Evolutionary conservation across 2,113 vertebrate genomes (phyloP), one percentile per base, ranked within the genome.

Genomic region (Alethe diademata): DNA sequence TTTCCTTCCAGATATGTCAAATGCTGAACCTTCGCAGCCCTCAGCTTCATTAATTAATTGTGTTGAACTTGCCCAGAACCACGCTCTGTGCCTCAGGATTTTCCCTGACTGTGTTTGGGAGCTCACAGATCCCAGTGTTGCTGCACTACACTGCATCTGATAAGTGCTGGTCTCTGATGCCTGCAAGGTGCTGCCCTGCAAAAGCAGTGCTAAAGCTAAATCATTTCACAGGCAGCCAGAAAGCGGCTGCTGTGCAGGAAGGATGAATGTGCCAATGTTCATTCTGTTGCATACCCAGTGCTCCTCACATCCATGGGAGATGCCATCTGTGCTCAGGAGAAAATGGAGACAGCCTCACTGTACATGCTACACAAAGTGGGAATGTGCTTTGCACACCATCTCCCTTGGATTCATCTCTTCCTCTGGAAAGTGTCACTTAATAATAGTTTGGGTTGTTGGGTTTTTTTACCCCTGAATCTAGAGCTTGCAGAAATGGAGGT

Each of bases 1-100:
- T 75, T 88, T 79, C 4, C 33, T 93, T 66, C 79, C 43, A 53
- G 24, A 90, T 87, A 78, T 90, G n/a, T 79, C 74, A 73, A 70
- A 54, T 0, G 1, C 20, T 48, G 36, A 82, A 33, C 7, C 18
- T 90, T 54, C 79, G 9, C 6, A 65, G 9, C 4, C 4, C 13
- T 76, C 6, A 33, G 11, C 20, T 73, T 86, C n/a, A n/a, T 65
- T 58, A 65, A 76, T 50, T 58, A 70, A 76, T 14, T 26, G 9
- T 29, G 38, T 36, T 81, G 53, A 60, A 84, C 35, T n/a, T 28
- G 7, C 6, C 14, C 23, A 53, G 57, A 88, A 33, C 3, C 25
- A 29, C 1, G 2, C 19, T 22, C 28, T 70, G 28, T 3, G 2
- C 25, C 36, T 47, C 0, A 2, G 36, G 36, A 48, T 8, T 72